Evolutionary conservation across 92 coral and sea anemone genomes (phyloP).

Genomic region (Epizoanthus ramosus): DNA sequence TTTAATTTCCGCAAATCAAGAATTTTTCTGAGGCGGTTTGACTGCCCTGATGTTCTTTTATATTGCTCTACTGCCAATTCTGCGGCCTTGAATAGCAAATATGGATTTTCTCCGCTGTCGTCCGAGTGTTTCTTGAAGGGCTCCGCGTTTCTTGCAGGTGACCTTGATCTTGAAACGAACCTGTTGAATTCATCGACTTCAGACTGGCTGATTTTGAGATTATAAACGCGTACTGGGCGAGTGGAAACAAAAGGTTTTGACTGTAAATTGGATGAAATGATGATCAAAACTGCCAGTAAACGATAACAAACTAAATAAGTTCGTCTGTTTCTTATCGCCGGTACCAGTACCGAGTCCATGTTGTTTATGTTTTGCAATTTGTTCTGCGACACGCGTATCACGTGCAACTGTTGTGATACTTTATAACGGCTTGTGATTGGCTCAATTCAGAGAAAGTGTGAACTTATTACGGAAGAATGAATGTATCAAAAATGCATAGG

Average conservation of each 20-base stretch:
- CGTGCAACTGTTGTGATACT: constrained; percentile 12
- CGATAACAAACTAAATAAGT: background rate
- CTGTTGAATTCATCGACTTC: constrained; percentile 38
- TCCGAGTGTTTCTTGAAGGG: constrained; percentile 15
- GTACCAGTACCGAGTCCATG: background rate
- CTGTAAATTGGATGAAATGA: background rate
- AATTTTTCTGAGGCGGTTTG: constrained; percentile 61
- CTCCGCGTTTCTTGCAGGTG: constrained; percentile 24
- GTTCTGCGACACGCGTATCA: background rate
- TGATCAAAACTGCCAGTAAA: background rate
- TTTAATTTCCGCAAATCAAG: background rate
- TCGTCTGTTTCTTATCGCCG: background rate
- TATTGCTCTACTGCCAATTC: constrained; percentile 66
- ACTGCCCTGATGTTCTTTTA: constrained; percentile 20
- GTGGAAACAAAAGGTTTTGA: background rate
- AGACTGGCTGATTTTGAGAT: constrained; percentile 24
- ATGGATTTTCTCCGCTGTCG: constrained; percentile 31
- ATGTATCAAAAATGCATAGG: background rate
- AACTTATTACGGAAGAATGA: background rate
- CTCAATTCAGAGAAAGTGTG: background rate
- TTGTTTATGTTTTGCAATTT: background rate
- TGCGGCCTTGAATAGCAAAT: constrained; percentile 72
- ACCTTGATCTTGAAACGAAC: constrained; percentile 41
- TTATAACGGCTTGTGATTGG: background rate
- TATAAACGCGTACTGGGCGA: constrained; percentile 13